Conservation (phyloP, 2,113 vertebrate species). For the Odontophorus gujanensis region DNA sequence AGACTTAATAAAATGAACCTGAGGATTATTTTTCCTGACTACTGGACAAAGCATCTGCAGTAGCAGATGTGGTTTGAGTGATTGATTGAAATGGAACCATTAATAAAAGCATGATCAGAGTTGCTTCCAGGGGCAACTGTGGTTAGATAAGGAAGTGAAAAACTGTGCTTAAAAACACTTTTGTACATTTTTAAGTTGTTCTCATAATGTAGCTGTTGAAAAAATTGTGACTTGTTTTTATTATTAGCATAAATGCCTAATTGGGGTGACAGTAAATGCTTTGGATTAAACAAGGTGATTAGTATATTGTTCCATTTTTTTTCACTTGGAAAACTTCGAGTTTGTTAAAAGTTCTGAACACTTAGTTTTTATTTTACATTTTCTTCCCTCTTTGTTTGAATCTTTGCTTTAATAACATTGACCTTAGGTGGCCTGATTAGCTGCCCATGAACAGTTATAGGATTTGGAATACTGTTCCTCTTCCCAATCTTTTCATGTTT, state of each 20-base stretch:
- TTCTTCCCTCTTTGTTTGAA: background rate
- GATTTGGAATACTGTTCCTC: background rate
- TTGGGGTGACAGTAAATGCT: background rate
- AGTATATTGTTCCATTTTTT: background rate
- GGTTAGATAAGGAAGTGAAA: background rate
- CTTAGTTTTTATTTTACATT: background rate
- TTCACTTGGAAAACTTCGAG: background rate
- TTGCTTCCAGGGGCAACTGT: background rate
- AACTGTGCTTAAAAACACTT: background rate
- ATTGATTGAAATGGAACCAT: background rate
- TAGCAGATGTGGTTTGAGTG: background rate
- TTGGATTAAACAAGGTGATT: background rate
- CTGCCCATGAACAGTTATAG: background rate
- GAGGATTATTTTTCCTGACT: background rate
- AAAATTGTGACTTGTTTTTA: background rate
- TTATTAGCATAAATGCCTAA: background rate
- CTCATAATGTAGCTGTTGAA: fast-evolving
- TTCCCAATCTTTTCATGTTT: background rate
- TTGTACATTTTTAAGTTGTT: background rate
- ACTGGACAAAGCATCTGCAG: background rate
- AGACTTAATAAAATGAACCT: background rate
- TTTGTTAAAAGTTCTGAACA: background rate
- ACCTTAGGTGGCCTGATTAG: background rate
- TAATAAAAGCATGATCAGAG: background rate
- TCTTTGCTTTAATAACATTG: background rate